Base-by-base conservation (phyloP, 2,113 vertebrate genomes). In the Mesembrinibis cayennensis region DNA sequence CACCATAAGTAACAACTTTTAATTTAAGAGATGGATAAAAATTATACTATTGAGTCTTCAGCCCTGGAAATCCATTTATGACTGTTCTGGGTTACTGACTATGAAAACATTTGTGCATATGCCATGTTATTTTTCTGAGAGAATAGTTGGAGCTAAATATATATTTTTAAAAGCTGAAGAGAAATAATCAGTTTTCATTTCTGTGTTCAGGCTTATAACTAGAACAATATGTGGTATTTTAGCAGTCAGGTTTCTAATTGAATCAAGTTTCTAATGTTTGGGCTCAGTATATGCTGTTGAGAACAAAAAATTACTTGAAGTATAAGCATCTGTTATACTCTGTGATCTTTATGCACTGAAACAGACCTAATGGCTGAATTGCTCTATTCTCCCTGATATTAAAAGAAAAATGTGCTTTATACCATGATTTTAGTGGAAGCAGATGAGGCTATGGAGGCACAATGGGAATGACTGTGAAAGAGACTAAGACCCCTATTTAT, bases 361-460 rank as follows among this genome's bases (percentile, higher is more conserved):
- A 84, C n/a, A 91, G 91, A 79, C 78, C 70, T 95, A 76, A 55
- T 91, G 40, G 32, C 58, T 82, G 81, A 84, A 91, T 26, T 61
- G 59, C 77, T 94, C 11, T 84, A 45, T 80, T 74, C 58, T 85
- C n/a, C 45, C 58, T 45, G 32, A 82, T 91, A 82, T 30, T 76
- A 55, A 80, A 80, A 87, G 73, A 89, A 89, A 96, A 91, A 89
- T 83, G 42, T 93, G 47, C 59, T 81, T 86, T 93, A 66, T 86
- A 73, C 63, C 16, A 26, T 44, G 47, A 47, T 87, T 89, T 92
- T 81, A 92, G 70, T 87, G 73, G 58, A 84, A 90, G 70, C 93
- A 95, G 87, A 80, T 90, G 73, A 87, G 45, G 44, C 56, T 52
- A 1, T 85, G 81, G 70, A 82, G 66, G 67, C 58, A 79, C 70